Evolutionary conservation across 2,888 invertebrate genomes (phyloP).

Genomic region (Tolmerus cingulatus): DNA sequence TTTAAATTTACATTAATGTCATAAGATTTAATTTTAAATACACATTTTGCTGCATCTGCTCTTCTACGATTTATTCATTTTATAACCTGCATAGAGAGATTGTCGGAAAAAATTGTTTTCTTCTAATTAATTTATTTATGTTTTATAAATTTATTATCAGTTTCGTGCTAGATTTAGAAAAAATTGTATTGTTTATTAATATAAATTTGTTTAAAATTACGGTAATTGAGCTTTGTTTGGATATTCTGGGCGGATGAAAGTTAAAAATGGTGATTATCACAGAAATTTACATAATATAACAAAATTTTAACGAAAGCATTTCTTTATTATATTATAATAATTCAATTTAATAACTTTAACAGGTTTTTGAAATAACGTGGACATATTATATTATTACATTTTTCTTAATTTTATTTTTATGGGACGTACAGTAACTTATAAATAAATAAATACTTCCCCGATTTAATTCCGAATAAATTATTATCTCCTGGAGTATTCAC

Average conservation of each 20-base stretch:
- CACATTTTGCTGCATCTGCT: neutral
- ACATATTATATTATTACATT: too few relatives aligned
- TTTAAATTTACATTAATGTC: neutral
- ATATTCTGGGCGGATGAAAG: neutral
- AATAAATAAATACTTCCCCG: too few relatives aligned
- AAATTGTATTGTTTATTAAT: neutral
- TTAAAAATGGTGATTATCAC: neutral
- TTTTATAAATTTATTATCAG: constrained; percentile 2
- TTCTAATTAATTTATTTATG: neutral
- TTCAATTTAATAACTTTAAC: too few relatives aligned
- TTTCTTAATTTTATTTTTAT: too few relatives aligned
- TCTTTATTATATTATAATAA: too few relatives aligned
- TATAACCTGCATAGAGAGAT: constrained; percentile 28
- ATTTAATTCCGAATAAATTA: too few relatives aligned
- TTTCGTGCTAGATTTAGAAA: neutral
- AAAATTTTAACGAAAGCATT: too few relatives aligned
- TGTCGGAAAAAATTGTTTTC: constrained; percentile 17
- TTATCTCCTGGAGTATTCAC: too few relatives aligned
- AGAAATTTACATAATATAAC: too few relatives aligned
- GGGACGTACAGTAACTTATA: too few relatives aligned
- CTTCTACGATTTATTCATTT: neutral
- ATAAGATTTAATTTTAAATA: constrained; percentile 30
- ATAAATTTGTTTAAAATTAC: neutral
- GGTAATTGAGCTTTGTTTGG: neutral
- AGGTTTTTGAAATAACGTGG: too few relatives aligned